A percentile compares a stretch with the other conserved stretches of the same genome.
Conservation (phyloP, 1,140 invertebrate species). For the Potamilus streckersoni region DNA sequence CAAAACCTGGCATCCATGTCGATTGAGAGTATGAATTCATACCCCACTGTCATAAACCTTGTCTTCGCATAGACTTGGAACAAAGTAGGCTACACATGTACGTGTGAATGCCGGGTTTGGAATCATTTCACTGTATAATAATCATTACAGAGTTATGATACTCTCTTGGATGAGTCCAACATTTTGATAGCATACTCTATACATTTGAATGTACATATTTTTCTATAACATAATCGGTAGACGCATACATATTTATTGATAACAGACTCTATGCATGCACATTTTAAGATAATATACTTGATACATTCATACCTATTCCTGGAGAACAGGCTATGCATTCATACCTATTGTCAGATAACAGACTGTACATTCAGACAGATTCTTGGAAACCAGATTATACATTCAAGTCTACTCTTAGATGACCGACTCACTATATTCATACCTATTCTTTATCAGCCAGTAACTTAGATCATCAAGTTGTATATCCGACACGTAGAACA, state of each 20-base stretch:
- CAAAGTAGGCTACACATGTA: too few relatives aligned
- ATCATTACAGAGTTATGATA: too few relatives aligned
- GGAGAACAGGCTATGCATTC: not conserved
- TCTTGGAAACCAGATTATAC: slow-evolving; percentile 71
- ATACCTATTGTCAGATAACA: slow-evolving; percentile 70
- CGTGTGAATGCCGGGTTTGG: too few relatives aligned
- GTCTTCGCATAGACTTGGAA: too few relatives aligned
- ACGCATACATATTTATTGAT: slow-evolving; percentile 70
- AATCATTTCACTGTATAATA: too few relatives aligned
- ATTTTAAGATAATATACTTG: slow-evolving; percentile 75
- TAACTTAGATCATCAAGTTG: slow-evolving; percentile 74
- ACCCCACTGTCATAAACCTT: too few relatives aligned
- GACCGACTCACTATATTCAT: not conserved
- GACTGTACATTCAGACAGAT: slow-evolving; percentile 65
- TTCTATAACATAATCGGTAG: slow-evolving; percentile 67
- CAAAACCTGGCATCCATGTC: too few relatives aligned
- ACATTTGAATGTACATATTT: slow-evolving; percentile 70
- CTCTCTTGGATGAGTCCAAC: too few relatives aligned
- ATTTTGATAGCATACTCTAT: not conserved
- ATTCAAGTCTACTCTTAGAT: slow-evolving; percentile 73
- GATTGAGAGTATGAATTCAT: too few relatives aligned
- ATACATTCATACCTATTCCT: slow-evolving; percentile 75
- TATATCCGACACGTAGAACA: slow-evolving; percentile 81
- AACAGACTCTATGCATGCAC: not conserved
- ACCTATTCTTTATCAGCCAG: slow-evolving; percentile 88